Conservation (phyloP, 2,888 invertebrate species). For the Odontomyia ornata region DNA sequence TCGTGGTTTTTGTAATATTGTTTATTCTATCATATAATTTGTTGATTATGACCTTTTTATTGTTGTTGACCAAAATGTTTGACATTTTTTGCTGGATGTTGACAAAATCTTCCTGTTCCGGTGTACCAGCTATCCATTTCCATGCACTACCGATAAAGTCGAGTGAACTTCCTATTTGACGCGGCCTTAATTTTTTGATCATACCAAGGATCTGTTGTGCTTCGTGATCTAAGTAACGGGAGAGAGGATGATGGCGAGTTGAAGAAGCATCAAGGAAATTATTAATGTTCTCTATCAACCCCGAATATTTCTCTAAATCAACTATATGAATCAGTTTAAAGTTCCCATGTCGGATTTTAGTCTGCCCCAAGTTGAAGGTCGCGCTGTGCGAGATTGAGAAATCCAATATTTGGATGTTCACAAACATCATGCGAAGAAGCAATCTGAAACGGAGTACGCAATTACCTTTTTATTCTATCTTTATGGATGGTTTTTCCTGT, state of each 20-base stretch:
- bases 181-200: too few relatives aligned
- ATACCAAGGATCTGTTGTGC: too few relatives aligned
- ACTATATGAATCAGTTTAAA: too few relatives aligned
- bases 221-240: neutral
- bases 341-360: too few relatives aligned
- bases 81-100: neutral
- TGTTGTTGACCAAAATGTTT: neutral
- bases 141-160: too few relatives aligned
- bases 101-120: neutral
- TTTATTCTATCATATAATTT: neutral
- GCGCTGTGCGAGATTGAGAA: neutral
- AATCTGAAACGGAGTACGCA: too few relatives aligned
- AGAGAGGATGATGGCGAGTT: neutral
- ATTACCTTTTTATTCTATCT: neutral
- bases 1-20: too few relatives aligned
- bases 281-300: neutral
- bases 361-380: too few relatives aligned
- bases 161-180: too few relatives aligned
- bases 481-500: neutral
- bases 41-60: neutral
- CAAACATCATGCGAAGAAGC: too few relatives aligned
- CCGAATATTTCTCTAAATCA: neutral
- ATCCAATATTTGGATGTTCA: neutral
- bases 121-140: neutral
- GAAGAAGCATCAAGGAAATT: neutral